Percentiles rank a stretch among this genome's conserved stretches.
These are phyloP conservation scores for Hoplostethus mediterraneus DNA, from an alignment of 2,797 vertebrate species.

Conservation along the genomic window DNA sequence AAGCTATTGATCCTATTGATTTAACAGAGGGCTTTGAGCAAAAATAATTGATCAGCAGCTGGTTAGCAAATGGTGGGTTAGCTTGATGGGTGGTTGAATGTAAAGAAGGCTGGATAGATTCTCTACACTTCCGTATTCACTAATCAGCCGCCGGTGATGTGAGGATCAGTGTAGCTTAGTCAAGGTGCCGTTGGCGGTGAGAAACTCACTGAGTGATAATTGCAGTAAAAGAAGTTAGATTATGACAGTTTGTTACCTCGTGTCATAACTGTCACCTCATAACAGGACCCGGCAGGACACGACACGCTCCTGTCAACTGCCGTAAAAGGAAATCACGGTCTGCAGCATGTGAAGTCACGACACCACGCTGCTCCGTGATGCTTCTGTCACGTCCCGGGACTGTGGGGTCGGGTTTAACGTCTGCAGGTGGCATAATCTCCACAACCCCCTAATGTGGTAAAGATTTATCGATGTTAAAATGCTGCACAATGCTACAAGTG, in stretches of 20 bases:
- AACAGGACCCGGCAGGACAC: conserved; percentile 34
- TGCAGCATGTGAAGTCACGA: conserved; percentile 28
- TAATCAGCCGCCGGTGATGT: neutral
- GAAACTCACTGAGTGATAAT: conserved; percentile 18
- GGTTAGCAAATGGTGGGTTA: conserved; percentile 33
- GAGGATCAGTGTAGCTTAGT: neutral
- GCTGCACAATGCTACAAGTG: neutral
- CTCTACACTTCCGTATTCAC: neutral
- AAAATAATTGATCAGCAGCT: conserved; percentile 34
- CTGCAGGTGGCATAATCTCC: conserved; percentile 49
- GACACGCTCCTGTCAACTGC: conserved; percentile 32
- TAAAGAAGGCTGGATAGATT: too few relatives aligned
- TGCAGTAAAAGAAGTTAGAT: conserved; percentile 42
- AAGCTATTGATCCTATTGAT: conserved; percentile 36
- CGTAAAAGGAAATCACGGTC: conserved; percentile 7
- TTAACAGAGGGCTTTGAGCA: neutral
- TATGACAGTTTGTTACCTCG: conserved; percentile 43
- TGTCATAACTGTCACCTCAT: conserved; percentile 51
- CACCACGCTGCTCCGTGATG: conserved; percentile 16
- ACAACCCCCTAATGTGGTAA: neutral
- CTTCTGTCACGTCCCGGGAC: conserved; percentile 34
- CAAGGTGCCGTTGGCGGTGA: neutral
- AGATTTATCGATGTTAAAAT: conserved; percentile 12
- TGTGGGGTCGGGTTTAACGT: neutral
- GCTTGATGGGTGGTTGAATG: neutral